Evolutionary conservation across 2,888 invertebrate genomes (phyloP).

Genomic region (Aphidoletes aphidimyza): DNA sequence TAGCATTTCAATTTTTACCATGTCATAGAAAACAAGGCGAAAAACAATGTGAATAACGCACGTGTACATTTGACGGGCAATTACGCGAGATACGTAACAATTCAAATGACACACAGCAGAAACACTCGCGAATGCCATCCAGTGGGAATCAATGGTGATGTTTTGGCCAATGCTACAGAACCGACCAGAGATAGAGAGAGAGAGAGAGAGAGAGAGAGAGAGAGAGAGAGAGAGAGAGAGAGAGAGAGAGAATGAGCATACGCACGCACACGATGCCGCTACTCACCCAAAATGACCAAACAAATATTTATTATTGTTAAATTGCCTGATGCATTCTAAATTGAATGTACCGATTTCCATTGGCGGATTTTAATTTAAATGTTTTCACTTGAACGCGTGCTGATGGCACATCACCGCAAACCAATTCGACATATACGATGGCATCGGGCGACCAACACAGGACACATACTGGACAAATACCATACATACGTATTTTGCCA

Average conservation of each 20-base stretch:
- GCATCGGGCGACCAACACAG: too few species aligned
- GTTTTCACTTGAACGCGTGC: constrained; percentile 28
- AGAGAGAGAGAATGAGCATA: too few species aligned
- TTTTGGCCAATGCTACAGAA: too few species aligned
- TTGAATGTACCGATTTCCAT: constrained; percentile 35
- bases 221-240: too few species aligned
- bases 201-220: too few species aligned
- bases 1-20: background rate
- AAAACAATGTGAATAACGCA: background rate
- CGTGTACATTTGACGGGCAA: background rate
- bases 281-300: constrained; percentile 2
- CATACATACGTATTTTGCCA: background rate
- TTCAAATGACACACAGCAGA: background rate
- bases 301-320: constrained; percentile 52
- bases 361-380: constrained; percentile 23
- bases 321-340: constrained; percentile 44
- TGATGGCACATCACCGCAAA: constrained; percentile 50
- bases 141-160: background rate
- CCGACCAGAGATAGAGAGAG: too few species aligned
- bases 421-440: background rate
- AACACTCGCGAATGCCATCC: background rate
- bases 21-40: background rate
- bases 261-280: background rate
- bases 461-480: too few species aligned
- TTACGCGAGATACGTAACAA: background rate